These are phyloP conservation scores for Epinephelus lanceolatus DNA, from an alignment of 2,113 vertebrate genomes.

Conservation along the genomic window DNA sequence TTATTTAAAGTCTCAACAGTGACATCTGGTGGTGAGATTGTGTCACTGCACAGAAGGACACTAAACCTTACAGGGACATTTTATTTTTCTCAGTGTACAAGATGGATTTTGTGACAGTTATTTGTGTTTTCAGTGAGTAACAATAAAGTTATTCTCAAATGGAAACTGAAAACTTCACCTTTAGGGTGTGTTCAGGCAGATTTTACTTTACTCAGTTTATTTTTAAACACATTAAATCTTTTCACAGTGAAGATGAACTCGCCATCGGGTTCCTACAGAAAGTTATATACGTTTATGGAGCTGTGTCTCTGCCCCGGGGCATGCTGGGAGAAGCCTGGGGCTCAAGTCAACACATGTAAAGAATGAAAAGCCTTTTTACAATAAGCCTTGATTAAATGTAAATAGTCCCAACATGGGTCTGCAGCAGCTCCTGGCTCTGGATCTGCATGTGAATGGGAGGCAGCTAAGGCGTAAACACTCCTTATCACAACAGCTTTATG, in stretches of 20 bases:
- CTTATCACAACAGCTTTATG: constrained; percentile 47
- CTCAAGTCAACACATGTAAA: constrained; percentile 40
- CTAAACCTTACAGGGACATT: background rate
- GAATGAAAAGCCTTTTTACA: background rate
- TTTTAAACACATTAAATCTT: background rate
- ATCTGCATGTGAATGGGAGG: constrained; percentile 60
- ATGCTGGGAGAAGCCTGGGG: constrained; percentile 20
- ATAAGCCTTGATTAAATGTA: constrained; percentile 43
- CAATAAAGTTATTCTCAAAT: background rate
- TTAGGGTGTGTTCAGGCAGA: too few relatives aligned
- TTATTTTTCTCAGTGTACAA: background rate
- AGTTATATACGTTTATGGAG: background rate
- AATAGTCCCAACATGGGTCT: constrained; percentile 35
- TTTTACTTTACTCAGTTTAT: background rate
- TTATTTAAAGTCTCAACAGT: background rate
- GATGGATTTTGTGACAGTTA: too few relatives aligned
- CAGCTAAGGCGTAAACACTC: constrained; percentile 48
- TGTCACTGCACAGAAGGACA: background rate
- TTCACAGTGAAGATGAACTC: background rate
- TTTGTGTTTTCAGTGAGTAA: background rate
- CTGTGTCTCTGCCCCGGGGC: constrained; percentile 4
- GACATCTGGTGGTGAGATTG: constrained; percentile 29
- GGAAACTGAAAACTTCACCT: background rate
- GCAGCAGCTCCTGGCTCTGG: constrained; percentile 1
- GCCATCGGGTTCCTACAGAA: too few relatives aligned